Conservation (phyloP, 2,888 invertebrate genomes). For the Parnassius mnemosyne region DNA sequence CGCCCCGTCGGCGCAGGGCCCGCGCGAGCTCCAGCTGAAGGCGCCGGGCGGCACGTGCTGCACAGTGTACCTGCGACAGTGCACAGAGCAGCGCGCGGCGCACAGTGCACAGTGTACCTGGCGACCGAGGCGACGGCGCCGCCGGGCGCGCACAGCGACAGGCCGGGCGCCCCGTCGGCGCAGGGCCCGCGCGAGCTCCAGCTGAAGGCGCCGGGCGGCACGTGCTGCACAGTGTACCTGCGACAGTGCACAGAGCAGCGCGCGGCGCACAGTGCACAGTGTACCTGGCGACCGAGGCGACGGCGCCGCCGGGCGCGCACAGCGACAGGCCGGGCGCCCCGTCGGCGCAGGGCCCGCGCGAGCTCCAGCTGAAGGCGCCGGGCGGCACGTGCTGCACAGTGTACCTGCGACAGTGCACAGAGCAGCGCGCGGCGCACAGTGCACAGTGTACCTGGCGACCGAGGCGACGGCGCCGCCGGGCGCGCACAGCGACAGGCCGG, state of each 20-base stretch:
- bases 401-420: constrained; percentile 89
- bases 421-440: constrained; percentile 89
- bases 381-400: background rate
- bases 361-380: constrained; percentile 95
- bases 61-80: background rate
- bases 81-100: background rate
- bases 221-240: background rate
- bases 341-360: constrained; percentile 81
- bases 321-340: constrained; percentile 93
- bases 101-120: background rate
- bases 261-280: background rate
- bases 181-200: constrained; percentile 46
- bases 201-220: too few relatives aligned
- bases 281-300: constrained; percentile 83
- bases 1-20: background rate
- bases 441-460: constrained; percentile 84
- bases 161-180: constrained; percentile 93
- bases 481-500: constrained; percentile 94
- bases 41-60: background rate
- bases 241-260: background rate
- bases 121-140: constrained; percentile 92
- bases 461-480: constrained; percentile 97
- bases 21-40: too few relatives aligned
- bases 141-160: constrained; percentile 95
- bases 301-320: constrained; percentile 97